Base-by-base conservation (phyloP, 2,888 invertebrate genomes). In the Epicampocera succincta region DNA sequence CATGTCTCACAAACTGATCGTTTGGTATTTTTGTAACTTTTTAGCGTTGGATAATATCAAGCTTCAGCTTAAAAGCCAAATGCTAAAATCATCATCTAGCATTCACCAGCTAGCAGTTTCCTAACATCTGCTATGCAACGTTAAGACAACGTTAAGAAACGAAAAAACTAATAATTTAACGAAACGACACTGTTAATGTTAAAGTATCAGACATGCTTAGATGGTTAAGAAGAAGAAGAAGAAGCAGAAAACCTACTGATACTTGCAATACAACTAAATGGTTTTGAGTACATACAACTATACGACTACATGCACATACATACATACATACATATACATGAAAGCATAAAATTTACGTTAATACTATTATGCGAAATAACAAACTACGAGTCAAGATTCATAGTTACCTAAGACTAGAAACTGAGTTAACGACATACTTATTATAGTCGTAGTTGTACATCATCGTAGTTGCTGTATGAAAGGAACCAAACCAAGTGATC, bases 401-500 rank as follows among this genome's bases (percentile, higher is more conserved):
- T 40, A 61, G 72, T 52, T 72, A 61, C 33, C 19, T 52, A 29
- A 52, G 29, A 40, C 17, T 42, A 42, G 25, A 42, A 68, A 68
- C 66, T 60, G 50, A 42, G 52, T 73, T 56, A 78, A 73, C 76
- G 80, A 77, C 72, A 77, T 74, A 82, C 81, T 69, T 77, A 77
- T 69, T 73, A 77, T 44, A 72, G 40, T 42, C 25, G 63, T 42
- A 42, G 65, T 58, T 56, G 61, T 76, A 69, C 69, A 74, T 77
- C 73, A 77, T 77, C 81, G 60, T 19, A 77, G 76, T 56, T 76
- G 66, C 56, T 63, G 63, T 52, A 69, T 56, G 21, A 63, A 77
- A 73, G 44, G 73, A 81, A 82, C 73, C 77, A 58, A 77, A 77
- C 77, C 73, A 77, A 82, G 68, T 75, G 75, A 83, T 79, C 83